Base-by-base conservation (phyloP, 2,797 vertebrate species). In the Danio albolineatus region DNA sequence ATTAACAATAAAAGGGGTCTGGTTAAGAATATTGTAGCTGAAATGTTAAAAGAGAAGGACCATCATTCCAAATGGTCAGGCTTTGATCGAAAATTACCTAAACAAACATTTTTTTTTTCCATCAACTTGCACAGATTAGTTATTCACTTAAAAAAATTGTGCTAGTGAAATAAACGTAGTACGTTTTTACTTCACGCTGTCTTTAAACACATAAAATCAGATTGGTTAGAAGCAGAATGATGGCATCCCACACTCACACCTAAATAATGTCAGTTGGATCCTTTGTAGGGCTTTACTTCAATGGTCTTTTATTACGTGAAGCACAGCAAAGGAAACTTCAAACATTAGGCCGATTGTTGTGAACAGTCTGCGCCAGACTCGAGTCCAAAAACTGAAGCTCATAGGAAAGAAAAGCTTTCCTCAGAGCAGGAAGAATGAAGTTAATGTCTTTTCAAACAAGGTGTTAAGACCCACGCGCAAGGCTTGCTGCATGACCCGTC, bases 401-500 rank as follows among this genome's bases (percentile, higher is more conserved):
- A 78, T 38, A 83, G 78, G 85, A 80, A 87, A 88, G 84, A 88
- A 84, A 87, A 85, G 83, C 76, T 79, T 85, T 80, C 79, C 85
- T 87, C 85, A 83, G 75, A 2, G 38, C 59, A 71, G 48, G 65
- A 75, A 82, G 84, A 82, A 84, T 76, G 78, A 76, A 59, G 59
- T 84, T 86, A 81, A 83, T 76, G 80, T 92, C 89, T 86, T 90
- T 80, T 74, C 77, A 72, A 73, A 80, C 75, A 61, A 83, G 87
- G 90, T 87, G 88, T 89, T 91, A 87, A 89, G 59, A 79, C 60
- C 84, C 62, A 84, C 66, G 87, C 82, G 64, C 87, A 84, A 89
- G 90, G 86, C 91, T 86, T 89, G 90, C 92, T 90, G 91, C 92
- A 90, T 93, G 93, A 93, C 91, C 88, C 83, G 90, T 93, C 92